A percentile compares a stretch with the other conserved stretches of the same genome.
These are phyloP conservation scores for Embidobia sp. DNA, from an alignment of 2,888 invertebrate species.

Conservation along the genomic window DNA sequence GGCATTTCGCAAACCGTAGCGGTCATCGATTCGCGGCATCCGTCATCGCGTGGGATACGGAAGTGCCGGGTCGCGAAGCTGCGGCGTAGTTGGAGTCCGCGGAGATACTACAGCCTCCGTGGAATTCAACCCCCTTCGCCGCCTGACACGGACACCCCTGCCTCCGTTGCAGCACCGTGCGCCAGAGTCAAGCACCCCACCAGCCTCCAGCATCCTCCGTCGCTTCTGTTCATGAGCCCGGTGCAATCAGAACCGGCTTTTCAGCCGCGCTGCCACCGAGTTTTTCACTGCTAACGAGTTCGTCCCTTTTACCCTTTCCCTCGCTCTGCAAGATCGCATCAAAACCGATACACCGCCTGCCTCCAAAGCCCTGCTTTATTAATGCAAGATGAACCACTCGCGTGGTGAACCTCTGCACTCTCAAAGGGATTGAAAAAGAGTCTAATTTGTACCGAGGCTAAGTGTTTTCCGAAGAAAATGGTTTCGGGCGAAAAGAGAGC, in stretches of 20 bases:
- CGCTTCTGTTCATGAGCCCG: constrained; percentile 65
- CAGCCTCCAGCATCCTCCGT: constrained; percentile 65
- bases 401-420: too few species aligned
- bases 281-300: constrained; percentile 66
- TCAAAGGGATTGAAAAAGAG: too few species aligned
- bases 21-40: constrained; percentile 43
- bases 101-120: constrained; percentile 76
- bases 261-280: constrained; percentile 59
- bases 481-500: too few species aligned
- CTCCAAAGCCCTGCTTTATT: constrained; percentile 36
- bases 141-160: constrained; percentile 67
- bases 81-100: constrained; percentile 74
- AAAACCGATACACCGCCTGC: constrained; percentile 48
- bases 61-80: constrained; percentile 60
- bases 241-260: constrained; percentile 67
- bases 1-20: constrained; percentile 1
- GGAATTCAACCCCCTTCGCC: constrained; percentile 71
- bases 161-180: constrained; percentile 56
- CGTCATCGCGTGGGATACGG: constrained; percentile 41
- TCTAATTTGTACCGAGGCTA: too few species aligned
- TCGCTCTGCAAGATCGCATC: constrained; percentile 43
- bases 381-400: too few species aligned
- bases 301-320: constrained; percentile 52
- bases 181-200: constrained; percentile 53
- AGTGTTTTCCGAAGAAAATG: too few species aligned